These are phyloP conservation scores for Puntigrus tetrazona DNA, from an alignment of 2,113 vertebrate species.

Conservation along the genomic window DNA sequence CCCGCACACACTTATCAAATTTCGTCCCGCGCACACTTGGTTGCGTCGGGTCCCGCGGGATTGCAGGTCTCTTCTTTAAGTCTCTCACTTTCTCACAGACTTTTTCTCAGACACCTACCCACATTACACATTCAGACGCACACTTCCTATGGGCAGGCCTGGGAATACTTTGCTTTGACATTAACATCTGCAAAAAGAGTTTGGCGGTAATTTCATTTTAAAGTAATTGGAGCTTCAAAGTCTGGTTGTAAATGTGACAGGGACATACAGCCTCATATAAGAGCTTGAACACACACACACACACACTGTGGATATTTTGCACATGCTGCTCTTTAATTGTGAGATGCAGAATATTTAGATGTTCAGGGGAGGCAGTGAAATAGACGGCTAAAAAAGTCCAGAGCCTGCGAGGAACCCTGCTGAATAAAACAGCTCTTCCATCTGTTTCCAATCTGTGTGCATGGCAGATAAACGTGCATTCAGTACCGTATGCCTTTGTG, in stretches of 20 bases:
- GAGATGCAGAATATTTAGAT: conserved; percentile 36
- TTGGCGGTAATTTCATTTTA: conserved; percentile 33
- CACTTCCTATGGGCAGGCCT: conserved; percentile 45
- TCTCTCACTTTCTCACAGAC: neutral
- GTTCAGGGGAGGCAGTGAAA: conserved; percentile 13
- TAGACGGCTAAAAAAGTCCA: conserved; percentile 19
- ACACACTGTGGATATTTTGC: neutral
- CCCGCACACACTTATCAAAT: too few relatives aligned
- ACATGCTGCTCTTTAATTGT: conserved; percentile 3
- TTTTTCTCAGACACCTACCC: neutral
- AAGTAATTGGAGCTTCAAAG: conserved; percentile 47
- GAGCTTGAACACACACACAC: neutral
- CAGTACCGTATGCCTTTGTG: conserved; percentile 1
- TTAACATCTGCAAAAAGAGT: conserved; percentile 58
- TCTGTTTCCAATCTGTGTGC: conserved; percentile 48
- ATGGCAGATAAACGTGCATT: neutral
- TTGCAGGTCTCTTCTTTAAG: too few relatives aligned
- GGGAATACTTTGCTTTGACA: conserved; percentile 22
- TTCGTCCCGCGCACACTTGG: too few relatives aligned
- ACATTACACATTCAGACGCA: conserved; percentile 14
- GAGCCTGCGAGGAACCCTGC: conserved; percentile 11
- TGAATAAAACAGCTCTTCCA: conserved; percentile 39
- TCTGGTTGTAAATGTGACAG: conserved; percentile 19
- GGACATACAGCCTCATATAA: conserved; percentile 9
- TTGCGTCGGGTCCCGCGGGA: too few relatives aligned